Percentiles rank a stretch among this genome's conserved stretches.
phyloP scores from a whole-genome alignment of 1,140 invertebrate species.

The Drosophila arizonae region DNA sequence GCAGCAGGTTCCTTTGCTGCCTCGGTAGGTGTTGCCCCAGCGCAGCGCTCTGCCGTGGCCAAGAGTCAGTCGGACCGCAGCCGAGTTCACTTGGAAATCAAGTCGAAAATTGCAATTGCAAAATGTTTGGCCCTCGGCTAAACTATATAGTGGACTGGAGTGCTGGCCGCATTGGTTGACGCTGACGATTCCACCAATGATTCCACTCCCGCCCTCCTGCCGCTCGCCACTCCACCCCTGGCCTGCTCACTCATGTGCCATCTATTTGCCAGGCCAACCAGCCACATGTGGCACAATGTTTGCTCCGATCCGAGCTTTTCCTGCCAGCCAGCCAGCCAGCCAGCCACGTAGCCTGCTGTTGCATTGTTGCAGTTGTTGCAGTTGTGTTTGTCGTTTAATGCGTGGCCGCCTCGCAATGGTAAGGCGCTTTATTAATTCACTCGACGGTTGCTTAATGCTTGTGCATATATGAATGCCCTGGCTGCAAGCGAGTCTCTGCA shows the following conservation, averaged over 20 bases:
- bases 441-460: conserved; percentile 73
- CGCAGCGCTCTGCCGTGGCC: background rate
- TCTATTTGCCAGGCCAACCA: conserved; percentile 54
- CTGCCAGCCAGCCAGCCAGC: conserved; percentile 15
- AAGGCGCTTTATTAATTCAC: conserved; percentile 77
- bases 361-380: conserved; percentile 44
- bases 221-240: too few relatives aligned
- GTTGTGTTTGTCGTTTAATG: conserved; percentile 69
- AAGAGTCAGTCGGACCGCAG: background rate
- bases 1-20: conserved; percentile 49
- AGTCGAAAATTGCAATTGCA: conserved; percentile 81
- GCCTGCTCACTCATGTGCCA: conserved; percentile 49
- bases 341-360: conserved; percentile 35
- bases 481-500: background rate
- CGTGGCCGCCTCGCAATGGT: conserved; percentile 60
- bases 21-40: conserved; percentile 69
- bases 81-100: conserved; percentile 65
- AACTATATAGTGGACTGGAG: conserved; percentile 51
- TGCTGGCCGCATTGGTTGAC: conserved; percentile 29
- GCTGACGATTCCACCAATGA: conserved; percentile 21
- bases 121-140: conserved; percentile 77
- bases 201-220: conserved; percentile 2
- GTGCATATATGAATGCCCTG: conserved; percentile 36
- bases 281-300: conserved; percentile 59
- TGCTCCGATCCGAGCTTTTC: conserved; percentile 26